phyloP scores from a whole-genome alignment of 2,113 vertebrate species.

The Myiozetetes cayanensis region DNA sequence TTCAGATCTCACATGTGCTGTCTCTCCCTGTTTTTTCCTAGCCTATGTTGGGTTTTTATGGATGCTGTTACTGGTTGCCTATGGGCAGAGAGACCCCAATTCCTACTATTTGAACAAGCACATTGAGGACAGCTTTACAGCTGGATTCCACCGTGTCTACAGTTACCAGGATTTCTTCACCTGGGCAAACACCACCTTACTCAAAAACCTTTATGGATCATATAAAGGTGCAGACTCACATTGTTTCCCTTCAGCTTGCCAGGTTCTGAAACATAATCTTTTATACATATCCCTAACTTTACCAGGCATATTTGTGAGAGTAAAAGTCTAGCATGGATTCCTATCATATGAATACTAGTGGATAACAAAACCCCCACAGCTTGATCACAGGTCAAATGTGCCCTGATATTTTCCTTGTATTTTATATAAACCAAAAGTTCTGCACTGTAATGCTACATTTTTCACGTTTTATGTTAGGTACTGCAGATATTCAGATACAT shows the following conservation, averaged over 20 bases:
- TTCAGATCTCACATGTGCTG: not conserved
- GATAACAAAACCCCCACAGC: not conserved
- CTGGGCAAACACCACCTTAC: conserved; percentile 87
- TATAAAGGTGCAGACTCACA: conserved; percentile 77
- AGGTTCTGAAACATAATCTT: not conserved
- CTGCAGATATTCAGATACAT: not conserved
- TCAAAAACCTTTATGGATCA: conserved; percentile 84
- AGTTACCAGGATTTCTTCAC: conserved; percentile 83
- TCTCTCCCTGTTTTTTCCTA: conserved; percentile 58
- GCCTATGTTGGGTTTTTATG: conserved; percentile 91
- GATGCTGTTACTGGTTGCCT: conserved; percentile 91
- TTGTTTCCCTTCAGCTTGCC: not conserved
- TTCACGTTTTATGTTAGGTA: not conserved
- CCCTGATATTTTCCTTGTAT: not conserved
- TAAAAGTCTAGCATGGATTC: not conserved
- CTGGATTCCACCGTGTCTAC: conserved; percentile 76
- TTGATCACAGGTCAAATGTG: not conserved
- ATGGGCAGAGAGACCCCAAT: conserved; percentile 90
- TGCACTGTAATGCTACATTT: not conserved
- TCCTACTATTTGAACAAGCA: conserved; percentile 89
- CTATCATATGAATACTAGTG: not conserved
- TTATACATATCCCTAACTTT: not conserved
- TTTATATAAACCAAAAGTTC: not conserved
- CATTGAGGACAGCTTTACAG: conserved; percentile 86
- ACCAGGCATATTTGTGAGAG: not conserved